Evolutionary conservation across 2,113 vertebrate species (phyloP), one percentile per base, ranked within the genome.

Genomic region (Lucifuga dentata): DNA sequence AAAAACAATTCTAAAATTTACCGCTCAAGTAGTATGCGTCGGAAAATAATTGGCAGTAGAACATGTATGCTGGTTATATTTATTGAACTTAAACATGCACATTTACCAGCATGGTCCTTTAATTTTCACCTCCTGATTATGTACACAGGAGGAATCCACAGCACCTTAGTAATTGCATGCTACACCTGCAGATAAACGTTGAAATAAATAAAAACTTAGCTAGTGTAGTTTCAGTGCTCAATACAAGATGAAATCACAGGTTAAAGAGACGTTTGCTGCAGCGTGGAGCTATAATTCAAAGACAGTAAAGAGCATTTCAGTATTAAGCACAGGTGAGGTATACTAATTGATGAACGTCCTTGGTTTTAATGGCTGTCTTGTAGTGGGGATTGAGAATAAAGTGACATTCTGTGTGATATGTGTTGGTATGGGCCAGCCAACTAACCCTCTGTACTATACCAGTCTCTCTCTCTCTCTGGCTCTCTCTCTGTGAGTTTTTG

Each of bases 371-470:
- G 56, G 62, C 46, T 16, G 19, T 63, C 21, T 41, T 59, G 45
- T 49, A 24, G 55, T 63, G 26, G 16, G 17, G 49, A 63, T 61
- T 62, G 49, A 64, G 64, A 59, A 53, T 33, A 68, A 75, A 70
- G 50, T 73, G 74, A 82, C 69, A 71, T 41, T 50, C 58, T 67
- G 62, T 85, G 77, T 85, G 77, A 89, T 80, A 64, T 81, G 73
- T 84, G 65, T 57, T 71, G 17, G 17, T 38, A 67, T 8, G 21
- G 53, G 61, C 44, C 76, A 75, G 70, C 80, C 73, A 77, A 51
- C 73, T 66, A 65, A 80, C 65, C 68, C 52, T 20, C 38, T 49
- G 38, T 11, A 52, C 38, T 32, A 15, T 19, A 5, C 44, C 17
- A 5, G n/a, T 60, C 24, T 55, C 57, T 61, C 65, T 73, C 21